Base-by-base conservation (phyloP, 2,888 invertebrate species). In the Raillietiella orientalis region DNA sequence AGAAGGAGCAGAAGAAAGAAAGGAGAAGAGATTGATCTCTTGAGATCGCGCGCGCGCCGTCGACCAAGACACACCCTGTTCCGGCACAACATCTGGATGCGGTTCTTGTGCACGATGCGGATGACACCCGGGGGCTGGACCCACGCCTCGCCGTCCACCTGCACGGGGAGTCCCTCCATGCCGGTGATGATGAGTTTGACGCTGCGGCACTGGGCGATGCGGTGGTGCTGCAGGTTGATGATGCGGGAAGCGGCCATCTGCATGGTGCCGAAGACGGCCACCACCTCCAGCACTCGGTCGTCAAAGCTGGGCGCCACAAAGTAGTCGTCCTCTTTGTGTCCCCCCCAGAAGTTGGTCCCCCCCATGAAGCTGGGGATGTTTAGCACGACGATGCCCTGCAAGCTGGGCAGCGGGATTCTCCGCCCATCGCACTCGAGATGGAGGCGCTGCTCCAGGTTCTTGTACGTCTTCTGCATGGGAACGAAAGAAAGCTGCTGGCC, bases 91-190 rank as follows among this genome's bases (percentile, higher is more conserved):
- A 93, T 82, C 52, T 87, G 87, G 43, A 87, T 79, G 27, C 87
- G 57, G 50, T 90, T 90, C 52, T 90, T 90, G 49, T 90, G 90
- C 36, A 82, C 64, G 35, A 93, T 87, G 28, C 79, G 58, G 35
- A 93, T 79, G 43, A 82, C 75, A 19, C 90, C 90, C 0, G 93
- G 87, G 1, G 82, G 79, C 46, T 90, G 90, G 21, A 87, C 58
- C 90, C 90, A 90, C 2, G 90, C 87, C 47, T 93, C 93, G 0
- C 90, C 93, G 42, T 93, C 90, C 21, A 87, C 87, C 51, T 75
- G 77, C 27, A 87, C 74, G 1, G 87, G 87, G 11, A 87, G 77
- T 26, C 79, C 72, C 49, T 53, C 52, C 29, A 50, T 49, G 40
- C 64, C 87, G 36, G 84, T 52, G 38, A 93, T 87, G 41, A 77